phyloP scores from a whole-genome alignment of 2,888 invertebrate genomes.

The Pelosia muscerda region DNA sequence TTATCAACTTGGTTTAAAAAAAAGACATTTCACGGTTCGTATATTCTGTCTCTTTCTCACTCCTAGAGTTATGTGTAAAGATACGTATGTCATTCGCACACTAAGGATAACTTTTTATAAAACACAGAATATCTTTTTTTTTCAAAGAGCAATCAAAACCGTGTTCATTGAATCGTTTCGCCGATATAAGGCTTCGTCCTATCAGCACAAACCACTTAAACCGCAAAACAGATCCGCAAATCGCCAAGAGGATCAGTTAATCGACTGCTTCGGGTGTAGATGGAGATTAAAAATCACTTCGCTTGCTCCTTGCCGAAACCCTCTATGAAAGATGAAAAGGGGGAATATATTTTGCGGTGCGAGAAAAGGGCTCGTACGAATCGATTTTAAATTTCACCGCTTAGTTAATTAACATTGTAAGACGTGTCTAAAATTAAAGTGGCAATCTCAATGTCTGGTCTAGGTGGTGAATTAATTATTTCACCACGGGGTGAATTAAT shows the following conservation, averaged over 20 bases:
- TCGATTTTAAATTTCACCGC: conserved; percentile 33
- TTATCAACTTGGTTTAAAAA: too few relatives aligned
- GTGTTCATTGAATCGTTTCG: conserved; percentile 19
- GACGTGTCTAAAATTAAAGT: neutral
- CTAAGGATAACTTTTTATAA: too few relatives aligned
- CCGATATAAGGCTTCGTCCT: conserved; percentile 9
- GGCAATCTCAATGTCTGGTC: neutral
- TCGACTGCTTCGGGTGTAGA: conserved; percentile 68
- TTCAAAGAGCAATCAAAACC: conserved; percentile 17
- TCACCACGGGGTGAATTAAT: neutral
- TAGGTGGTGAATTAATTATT: neutral
- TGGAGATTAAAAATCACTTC: conserved; percentile 76
- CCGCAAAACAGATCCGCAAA: conserved; percentile 31
- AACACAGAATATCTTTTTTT: neutral
- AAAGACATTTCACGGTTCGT: too few relatives aligned
- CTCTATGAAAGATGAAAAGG: conserved; percentile 62
- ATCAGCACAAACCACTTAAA: conserved; percentile 26
- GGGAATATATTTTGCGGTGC: conserved; percentile 42
- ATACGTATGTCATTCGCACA: neutral
- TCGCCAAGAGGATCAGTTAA: conserved; percentile 54
- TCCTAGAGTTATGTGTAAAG: too few relatives aligned
- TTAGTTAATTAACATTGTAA: neutral
- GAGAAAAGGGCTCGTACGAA: conserved; percentile 15
- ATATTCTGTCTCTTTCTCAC: too few relatives aligned
- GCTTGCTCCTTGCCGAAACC: conserved; percentile 54